These are phyloP conservation scores for Zenarchopterus dispar DNA, from an alignment of 2,797 vertebrate species.

Conservation along the genomic window DNA sequence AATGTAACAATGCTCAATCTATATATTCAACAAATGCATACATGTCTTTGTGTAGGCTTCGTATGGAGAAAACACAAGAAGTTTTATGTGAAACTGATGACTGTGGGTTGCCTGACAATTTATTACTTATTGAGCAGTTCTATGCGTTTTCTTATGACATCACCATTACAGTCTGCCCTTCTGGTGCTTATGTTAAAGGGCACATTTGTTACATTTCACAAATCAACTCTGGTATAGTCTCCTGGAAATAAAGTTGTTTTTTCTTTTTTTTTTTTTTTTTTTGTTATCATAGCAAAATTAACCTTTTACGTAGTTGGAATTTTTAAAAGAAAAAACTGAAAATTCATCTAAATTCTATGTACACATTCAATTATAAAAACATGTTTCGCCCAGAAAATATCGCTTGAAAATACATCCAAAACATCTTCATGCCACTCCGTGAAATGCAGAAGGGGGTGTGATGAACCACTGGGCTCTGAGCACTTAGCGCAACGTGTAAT, in stretches of 20 bases:
- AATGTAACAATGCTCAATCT: too few relatives aligned
- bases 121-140: slow-evolving; percentile 16
- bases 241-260: not conserved
- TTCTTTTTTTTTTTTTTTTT: not conserved
- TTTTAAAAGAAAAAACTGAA: not conserved
- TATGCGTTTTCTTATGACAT: slow-evolving; percentile 46
- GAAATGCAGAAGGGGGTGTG: slow-evolving; percentile 61
- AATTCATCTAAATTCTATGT: too few relatives aligned
- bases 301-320: not conserved
- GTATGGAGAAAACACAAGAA: too few relatives aligned
- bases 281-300: not conserved
- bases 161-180: slow-evolving; percentile 16
- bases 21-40: too few relatives aligned
- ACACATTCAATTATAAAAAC: slow-evolving; percentile 26
- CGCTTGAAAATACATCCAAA: slow-evolving; percentile 26
- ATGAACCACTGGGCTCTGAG: slow-evolving; percentile 61
- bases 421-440: slow-evolving; percentile 50
- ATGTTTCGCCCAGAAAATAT: slow-evolving; percentile 20
- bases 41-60: too few relatives aligned
- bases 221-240: slow-evolving; percentile 18
- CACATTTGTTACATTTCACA: slow-evolving; percentile 11
- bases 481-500: slow-evolving; percentile 76
- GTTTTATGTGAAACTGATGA: too few relatives aligned
- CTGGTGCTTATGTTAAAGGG: slow-evolving; percentile 26
- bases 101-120: not conserved